Evolutionary conservation across 1,140 invertebrate genomes (phyloP).

Genomic region (Drosophila oshimai): DNA sequence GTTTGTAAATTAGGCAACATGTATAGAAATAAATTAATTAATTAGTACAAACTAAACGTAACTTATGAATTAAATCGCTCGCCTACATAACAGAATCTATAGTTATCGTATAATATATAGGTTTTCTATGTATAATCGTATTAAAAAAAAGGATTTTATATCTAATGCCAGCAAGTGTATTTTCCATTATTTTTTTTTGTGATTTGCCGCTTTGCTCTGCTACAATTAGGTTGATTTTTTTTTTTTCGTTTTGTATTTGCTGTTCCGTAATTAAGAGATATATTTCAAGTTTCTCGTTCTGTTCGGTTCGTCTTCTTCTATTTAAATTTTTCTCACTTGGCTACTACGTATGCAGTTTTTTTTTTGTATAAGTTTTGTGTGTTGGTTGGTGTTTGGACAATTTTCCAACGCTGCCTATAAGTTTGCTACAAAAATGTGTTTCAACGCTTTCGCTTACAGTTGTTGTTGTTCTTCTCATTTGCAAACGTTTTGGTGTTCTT

Average conservation of each 20-base stretch:
- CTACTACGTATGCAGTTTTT: constrained; percentile 34
- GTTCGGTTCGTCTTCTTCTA: not conserved
- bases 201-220: not conserved
- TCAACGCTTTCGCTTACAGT: constrained; percentile 1
- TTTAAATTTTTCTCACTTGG: constrained; percentile 15
- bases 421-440: constrained; percentile 41
- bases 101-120: constrained; percentile 27
- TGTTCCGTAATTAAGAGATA: constrained; percentile 18
- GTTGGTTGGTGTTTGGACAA: constrained; percentile 25
- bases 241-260: not conserved
- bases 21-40: constrained; percentile 65
- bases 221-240: constrained; percentile 19
- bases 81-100: constrained; percentile 44
- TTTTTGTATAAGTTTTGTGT: constrained; percentile 3
- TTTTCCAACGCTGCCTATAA: constrained; percentile 27
- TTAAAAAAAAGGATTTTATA: constrained; percentile 26
- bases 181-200: constrained; percentile 4
- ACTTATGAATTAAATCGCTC: constrained; percentile 37
- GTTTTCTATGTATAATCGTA: constrained; percentile 23
- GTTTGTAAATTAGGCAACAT: constrained; percentile 41
- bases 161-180: constrained; percentile 47
- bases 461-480: constrained; percentile 1
- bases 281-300: constrained; percentile 13
- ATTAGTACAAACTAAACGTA: constrained; percentile 66
- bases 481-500: constrained; percentile 22